Percentiles rank a stretch among this genome's conserved stretches.
These are phyloP conservation scores for Silurus meridionalis DNA, from an alignment of 2,113 vertebrate species.

Conservation along the genomic window DNA sequence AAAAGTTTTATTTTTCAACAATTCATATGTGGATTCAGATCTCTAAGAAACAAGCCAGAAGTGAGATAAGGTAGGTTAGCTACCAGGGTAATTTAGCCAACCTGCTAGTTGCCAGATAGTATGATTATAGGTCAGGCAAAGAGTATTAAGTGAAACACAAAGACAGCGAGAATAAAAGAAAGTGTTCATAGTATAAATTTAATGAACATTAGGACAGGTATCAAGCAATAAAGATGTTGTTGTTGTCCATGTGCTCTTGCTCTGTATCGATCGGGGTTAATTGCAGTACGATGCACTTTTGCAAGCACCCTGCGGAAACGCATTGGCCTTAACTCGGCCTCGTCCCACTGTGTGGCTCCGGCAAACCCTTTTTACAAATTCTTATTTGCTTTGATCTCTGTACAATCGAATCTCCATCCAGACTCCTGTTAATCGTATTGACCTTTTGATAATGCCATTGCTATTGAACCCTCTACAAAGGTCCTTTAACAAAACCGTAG, in stretches of 20 bases:
- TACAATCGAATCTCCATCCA: constrained; percentile 49
- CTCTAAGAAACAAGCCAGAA: background rate
- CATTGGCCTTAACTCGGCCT: constrained; percentile 19
- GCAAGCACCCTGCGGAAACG: constrained; percentile 1
- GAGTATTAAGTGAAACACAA: background rate
- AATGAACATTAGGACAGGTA: background rate
- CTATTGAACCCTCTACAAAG: constrained; percentile 55
- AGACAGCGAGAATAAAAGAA: background rate
- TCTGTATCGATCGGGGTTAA: background rate
- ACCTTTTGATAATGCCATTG: constrained; percentile 57
- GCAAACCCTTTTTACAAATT: constrained; percentile 48
- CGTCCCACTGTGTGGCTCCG: constrained; percentile 22
- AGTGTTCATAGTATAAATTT: background rate
- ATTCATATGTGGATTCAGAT: background rate
- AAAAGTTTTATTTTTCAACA: background rate
- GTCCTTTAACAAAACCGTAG: constrained; percentile 48
- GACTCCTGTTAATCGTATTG: constrained; percentile 54
- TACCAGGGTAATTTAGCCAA: background rate
- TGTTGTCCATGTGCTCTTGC: background rate
- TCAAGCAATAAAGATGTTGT: background rate
- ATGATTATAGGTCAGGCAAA: background rate
- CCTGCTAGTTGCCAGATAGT: background rate
- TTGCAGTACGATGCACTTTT: constrained; percentile 17
- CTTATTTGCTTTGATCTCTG: constrained; percentile 46
- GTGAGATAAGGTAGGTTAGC: background rate